Percentiles rank a stretch among this genome's conserved stretches.
Evolutionary conservation across 2,888 invertebrate genomes (phyloP).

Genomic region (Pachycephus smyrnensis): DNA sequence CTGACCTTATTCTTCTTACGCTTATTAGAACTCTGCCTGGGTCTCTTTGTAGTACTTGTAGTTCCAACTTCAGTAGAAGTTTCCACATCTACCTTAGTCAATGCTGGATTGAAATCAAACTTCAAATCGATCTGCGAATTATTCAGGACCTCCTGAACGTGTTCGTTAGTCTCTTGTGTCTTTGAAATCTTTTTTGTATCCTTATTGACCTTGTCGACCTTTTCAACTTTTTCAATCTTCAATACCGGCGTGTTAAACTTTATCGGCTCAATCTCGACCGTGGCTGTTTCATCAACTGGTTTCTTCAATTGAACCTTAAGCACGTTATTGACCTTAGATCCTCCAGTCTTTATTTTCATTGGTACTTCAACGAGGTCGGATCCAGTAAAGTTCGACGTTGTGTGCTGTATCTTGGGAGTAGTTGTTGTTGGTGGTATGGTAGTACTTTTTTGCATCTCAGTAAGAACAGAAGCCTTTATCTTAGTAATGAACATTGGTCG

Average conservation of each 20-base stretch:
- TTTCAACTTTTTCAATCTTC: constrained; percentile 50
- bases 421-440: constrained; percentile 57
- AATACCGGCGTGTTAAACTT: constrained; percentile 50
- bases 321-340: constrained; percentile 47
- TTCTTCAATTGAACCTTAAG: constrained; percentile 56
- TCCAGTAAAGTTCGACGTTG: constrained; percentile 11
- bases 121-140: constrained; percentile 63
- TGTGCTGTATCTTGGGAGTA: constrained; percentile 17
- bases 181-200: constrained; percentile 67
- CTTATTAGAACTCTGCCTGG: constrained; percentile 68
- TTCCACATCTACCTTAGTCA: constrained; percentile 63
- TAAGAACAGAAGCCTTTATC: constrained; percentile 73
- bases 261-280: constrained; percentile 51
- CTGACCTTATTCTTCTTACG: constrained; percentile 70
- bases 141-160: constrained; percentile 63
- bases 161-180: constrained; percentile 66
- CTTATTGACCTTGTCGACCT: constrained; percentile 31
- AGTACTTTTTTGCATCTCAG: constrained; percentile 71
- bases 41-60: constrained; percentile 70
- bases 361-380: constrained; percentile 30
- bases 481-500: constrained; percentile 68
- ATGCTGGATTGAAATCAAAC: constrained; percentile 55
- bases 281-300: constrained; percentile 46
- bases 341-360: constrained; percentile 40
- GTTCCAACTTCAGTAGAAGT: constrained; percentile 62